Percentiles rank a stretch among this genome's conserved stretches.
These are phyloP conservation scores for Brachionus paranguensis DNA, from an alignment of 1,140 invertebrate species.

Conservation along the genomic window DNA sequence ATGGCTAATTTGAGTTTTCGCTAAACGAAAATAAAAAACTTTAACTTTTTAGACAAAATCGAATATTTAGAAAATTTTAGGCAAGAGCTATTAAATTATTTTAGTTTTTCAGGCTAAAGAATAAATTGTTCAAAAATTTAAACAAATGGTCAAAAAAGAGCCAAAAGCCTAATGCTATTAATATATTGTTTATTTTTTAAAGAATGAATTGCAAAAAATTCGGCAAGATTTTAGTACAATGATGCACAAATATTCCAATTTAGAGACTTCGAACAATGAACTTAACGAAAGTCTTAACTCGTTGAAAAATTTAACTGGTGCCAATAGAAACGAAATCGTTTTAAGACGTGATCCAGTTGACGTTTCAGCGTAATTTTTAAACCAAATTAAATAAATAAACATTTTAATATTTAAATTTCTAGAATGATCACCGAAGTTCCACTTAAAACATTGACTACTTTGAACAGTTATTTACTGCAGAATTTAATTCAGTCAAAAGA, in stretches of 20 bases:
- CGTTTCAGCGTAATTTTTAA: slow-evolving; percentile 2
- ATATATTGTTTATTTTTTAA: neutral
- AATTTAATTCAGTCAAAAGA: slow-evolving; percentile 15
- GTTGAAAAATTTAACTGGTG: neutral
- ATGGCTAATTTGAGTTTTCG: too few species aligned
- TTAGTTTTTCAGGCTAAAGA: neutral
- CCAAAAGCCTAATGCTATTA: neutral
- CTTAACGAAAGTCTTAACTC: slow-evolving; percentile 8
- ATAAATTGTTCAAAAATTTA: neutral
- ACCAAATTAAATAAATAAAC: neutral
- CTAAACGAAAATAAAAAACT: too few species aligned
- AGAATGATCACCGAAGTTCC: slow-evolving; percentile 27
- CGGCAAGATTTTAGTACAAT: slow-evolving; percentile 34
- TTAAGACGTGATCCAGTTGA: slow-evolving; percentile 19
- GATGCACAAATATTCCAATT: slow-evolving; percentile 30
- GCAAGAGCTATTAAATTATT: too few species aligned
- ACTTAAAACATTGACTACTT: slow-evolving; percentile 3
- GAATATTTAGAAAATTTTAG: too few species aligned
- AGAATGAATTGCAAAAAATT: slow-evolving; percentile 33
- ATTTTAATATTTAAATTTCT: neutral
- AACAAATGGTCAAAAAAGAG: neutral
- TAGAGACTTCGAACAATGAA: slow-evolving; percentile 19
- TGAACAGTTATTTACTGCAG: slow-evolving; percentile 20
- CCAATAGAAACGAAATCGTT: slow-evolving; percentile 16
- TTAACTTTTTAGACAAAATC: too few species aligned